Conservation (phyloP, 2,113 vertebrate genomes). For the rat (Rattus norvegicus) region DNA sequence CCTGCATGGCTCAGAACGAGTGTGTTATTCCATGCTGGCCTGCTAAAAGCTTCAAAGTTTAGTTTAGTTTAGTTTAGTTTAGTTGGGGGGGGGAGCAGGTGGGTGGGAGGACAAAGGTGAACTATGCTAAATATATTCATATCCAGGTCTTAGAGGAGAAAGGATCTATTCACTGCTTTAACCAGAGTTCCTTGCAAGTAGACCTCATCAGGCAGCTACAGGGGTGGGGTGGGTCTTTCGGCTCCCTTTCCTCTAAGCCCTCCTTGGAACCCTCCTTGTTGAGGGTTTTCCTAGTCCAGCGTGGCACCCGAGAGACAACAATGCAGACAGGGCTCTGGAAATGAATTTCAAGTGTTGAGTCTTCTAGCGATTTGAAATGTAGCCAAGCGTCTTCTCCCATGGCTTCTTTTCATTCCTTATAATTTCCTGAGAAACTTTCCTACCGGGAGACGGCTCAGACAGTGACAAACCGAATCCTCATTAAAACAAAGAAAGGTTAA, state of each 20-base stretch:
- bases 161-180: not conserved
- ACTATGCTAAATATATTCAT: not conserved
- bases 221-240: not conserved
- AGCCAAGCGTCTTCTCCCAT: constrained; percentile 70
- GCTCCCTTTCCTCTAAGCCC: not conserved
- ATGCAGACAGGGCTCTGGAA: not conserved
- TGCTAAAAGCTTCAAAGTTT: not conserved
- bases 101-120: not conserved
- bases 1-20: not conserved
- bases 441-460: constrained; percentile 84
- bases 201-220: not conserved
- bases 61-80: not conserved
- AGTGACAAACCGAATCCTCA: constrained; percentile 92
- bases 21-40: not conserved
- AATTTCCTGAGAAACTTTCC: constrained; percentile 85
- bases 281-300: not conserved
- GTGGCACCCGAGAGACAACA: not conserved
- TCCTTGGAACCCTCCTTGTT: not conserved
- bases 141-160: not conserved
- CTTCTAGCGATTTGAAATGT: constrained; percentile 77
- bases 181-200: not conserved
- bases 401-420: constrained; percentile 77
- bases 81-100: not conserved
- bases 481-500: constrained; percentile 94
- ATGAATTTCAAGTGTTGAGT: constrained; percentile 59